phyloP scores from a whole-genome alignment of 2,113 vertebrate species.

The Damaliscus lunatus region DNA sequence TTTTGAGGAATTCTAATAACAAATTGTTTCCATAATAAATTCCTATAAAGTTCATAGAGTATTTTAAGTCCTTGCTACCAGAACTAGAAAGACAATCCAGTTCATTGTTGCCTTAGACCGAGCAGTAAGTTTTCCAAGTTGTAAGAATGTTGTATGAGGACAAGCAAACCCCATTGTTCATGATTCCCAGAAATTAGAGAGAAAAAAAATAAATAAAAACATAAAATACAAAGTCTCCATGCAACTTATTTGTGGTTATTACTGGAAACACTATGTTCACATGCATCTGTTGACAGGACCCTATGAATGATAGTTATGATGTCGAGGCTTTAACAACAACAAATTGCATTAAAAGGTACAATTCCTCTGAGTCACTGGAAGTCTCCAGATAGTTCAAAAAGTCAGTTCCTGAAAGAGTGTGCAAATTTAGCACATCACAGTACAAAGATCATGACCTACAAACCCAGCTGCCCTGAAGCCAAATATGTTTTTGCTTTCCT shows the following conservation, averaged over 20 bases:
- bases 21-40: not conserved
- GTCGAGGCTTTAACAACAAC: not conserved
- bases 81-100: not conserved
- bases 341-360: not conserved
- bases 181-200: not conserved
- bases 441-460: not conserved
- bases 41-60: not conserved
- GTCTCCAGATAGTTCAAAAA: slow-evolving; percentile 24
- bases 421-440: slow-evolving; percentile 2
- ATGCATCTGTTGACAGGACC: not conserved
- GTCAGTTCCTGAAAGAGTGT: not conserved
- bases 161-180: not conserved
- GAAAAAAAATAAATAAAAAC: not conserved
- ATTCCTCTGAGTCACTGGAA: not conserved
- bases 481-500: slow-evolving; percentile 38
- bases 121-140: not conserved
- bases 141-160: not conserved
- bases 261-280: not conserved
- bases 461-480: not conserved
- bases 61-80: not conserved
- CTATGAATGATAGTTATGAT: not conserved
- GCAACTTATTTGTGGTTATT: not conserved
- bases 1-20: slow-evolving; percentile 21
- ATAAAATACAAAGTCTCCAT: not conserved
- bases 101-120: not conserved